Percentiles rank a stretch among this genome's conserved stretches.
phyloP scores from a whole-genome alignment of 2,113 vertebrate genomes.

The Nibea albiflora region DNA sequence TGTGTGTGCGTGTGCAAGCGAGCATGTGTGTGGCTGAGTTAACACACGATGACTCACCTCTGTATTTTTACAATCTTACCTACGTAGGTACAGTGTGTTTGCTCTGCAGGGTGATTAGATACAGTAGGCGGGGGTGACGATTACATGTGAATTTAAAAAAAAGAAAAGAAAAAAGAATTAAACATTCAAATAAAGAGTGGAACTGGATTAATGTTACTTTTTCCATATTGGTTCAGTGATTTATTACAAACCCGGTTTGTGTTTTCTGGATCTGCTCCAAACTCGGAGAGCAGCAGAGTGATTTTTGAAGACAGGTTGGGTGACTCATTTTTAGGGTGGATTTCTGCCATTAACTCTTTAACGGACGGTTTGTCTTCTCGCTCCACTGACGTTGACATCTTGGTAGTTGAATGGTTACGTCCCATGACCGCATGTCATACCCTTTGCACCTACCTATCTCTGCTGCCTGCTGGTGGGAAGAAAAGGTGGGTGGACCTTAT shows the following conservation, averaged over 20 bases:
- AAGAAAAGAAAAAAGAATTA: constrained; percentile 47
- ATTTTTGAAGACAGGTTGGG: constrained; percentile 31
- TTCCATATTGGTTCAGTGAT: constrained; percentile 31
- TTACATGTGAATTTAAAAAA: constrained; percentile 39
- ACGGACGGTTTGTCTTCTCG: background rate
- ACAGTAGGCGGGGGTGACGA: constrained; percentile 27
- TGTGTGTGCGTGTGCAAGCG: constrained; percentile 1
- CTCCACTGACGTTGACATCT: background rate
- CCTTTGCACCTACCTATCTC: too few species aligned
- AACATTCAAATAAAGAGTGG: constrained; percentile 36
- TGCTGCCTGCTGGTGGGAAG: too few species aligned
- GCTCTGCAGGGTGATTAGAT: constrained; percentile 51
- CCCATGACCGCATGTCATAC: too few species aligned
- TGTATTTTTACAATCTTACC: constrained; percentile 44
- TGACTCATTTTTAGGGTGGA: constrained; percentile 39
- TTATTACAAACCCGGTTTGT: constrained; percentile 47
- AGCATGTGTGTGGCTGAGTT: constrained; percentile 24
- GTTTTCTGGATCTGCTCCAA: constrained; percentile 31
- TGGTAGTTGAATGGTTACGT: background rate
- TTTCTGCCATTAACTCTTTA: constrained; percentile 21
- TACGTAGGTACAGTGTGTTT: constrained; percentile 61
- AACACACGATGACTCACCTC: constrained; percentile 61
- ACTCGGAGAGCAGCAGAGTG: constrained; percentile 11
- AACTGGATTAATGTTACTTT: constrained; percentile 16
- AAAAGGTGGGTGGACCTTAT: too few species aligned